These are phyloP conservation scores for Alauda arvensis DNA, from an alignment of 2,797 vertebrate species.

Conservation along the genomic window DNA sequence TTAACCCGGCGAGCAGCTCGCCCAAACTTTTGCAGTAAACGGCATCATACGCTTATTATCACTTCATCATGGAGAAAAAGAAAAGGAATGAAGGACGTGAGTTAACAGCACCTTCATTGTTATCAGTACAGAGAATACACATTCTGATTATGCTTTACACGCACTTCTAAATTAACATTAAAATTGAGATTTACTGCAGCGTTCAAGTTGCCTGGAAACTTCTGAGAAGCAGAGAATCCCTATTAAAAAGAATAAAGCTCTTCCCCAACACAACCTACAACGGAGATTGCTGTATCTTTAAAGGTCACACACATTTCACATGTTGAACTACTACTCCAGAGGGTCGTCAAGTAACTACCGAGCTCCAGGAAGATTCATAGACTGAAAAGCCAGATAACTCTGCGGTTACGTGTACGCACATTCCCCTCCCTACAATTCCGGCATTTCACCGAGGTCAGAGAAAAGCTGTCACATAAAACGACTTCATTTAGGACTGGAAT, in stretches of 20 bases:
- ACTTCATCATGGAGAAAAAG: background rate
- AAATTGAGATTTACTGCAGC: background rate
- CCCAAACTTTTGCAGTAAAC: background rate
- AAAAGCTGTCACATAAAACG: constrained; percentile 19
- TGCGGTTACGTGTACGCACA: background rate
- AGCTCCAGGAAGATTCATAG: background rate
- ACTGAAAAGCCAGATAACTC: background rate
- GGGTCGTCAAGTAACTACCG: background rate
- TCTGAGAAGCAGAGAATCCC: background rate
- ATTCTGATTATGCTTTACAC: background rate
- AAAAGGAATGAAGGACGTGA: background rate
- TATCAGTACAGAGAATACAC: background rate
- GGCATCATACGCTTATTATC: background rate
- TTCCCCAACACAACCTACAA: background rate
- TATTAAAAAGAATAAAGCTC: background rate
- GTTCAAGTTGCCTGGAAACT: constrained; percentile 49
- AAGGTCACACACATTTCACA: background rate
- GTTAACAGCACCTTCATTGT: background rate
- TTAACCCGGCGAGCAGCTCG: background rate
- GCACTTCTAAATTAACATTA: background rate
- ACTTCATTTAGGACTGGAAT: background rate
- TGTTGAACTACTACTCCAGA: background rate
- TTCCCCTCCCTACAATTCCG: constrained; percentile 1
- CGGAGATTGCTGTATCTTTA: background rate
- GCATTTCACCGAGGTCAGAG: constrained; percentile 26